Conservation (phyloP, 2,888 invertebrate species). For the Cryptus viduatorius region DNA sequence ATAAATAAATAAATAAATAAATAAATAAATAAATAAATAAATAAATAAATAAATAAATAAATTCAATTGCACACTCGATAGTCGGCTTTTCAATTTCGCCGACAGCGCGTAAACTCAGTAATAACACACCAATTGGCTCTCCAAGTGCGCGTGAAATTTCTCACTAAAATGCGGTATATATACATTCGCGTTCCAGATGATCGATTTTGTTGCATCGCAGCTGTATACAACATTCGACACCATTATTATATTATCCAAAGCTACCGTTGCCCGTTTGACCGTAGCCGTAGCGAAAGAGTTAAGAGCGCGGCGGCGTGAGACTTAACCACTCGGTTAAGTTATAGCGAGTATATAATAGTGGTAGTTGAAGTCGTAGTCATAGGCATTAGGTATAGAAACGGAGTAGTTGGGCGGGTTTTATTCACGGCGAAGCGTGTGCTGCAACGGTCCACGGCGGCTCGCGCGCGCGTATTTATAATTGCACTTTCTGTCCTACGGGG, state of each 20-base stretch:
- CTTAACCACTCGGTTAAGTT: slow-evolving; percentile 45
- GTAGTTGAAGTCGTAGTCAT: not conserved
- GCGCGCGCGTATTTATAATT: slow-evolving; percentile 77
- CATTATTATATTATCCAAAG: slow-evolving; percentile 56
- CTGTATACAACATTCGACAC: slow-evolving; percentile 29
- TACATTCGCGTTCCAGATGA: slow-evolving; percentile 43
- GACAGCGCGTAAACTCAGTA: not conserved
- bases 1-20: no score
- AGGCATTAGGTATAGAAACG: slow-evolving; percentile 10
- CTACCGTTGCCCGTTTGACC: slow-evolving; percentile 63
- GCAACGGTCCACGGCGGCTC: slow-evolving; percentile 40
- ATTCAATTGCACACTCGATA: not conserved
- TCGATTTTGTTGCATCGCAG: slow-evolving; percentile 33
- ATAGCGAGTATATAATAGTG: slow-evolving; percentile 23
- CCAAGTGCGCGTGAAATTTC: slow-evolving; percentile 60
- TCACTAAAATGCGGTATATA: slow-evolving; percentile 20
- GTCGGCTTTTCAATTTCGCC: not conserved
- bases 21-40: no score
- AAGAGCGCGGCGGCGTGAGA: slow-evolving; percentile 50
- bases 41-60: no score
- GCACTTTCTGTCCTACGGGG: slow-evolving; percentile 74
- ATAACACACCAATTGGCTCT: slow-evolving; percentile 27
- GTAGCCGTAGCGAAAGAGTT: slow-evolving; percentile 46
- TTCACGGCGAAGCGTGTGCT: slow-evolving; percentile 39
- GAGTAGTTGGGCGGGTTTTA: slow-evolving; percentile 60